Conservation (phyloP, 2,113 vertebrate species). For the Leuciscus idus region DNA sequence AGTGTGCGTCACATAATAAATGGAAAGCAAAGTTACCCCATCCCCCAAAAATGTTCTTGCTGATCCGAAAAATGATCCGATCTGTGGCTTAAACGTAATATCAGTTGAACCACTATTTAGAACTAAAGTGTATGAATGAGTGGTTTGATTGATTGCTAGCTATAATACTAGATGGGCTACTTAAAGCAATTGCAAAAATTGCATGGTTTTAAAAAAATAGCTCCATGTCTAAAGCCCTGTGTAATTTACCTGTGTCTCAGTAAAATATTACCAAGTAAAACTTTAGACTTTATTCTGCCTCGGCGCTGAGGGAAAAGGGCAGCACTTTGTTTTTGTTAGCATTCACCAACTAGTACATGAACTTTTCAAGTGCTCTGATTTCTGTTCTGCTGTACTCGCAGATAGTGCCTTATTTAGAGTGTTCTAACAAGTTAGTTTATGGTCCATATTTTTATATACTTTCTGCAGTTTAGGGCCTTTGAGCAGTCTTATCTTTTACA, state of each 20-base stretch:
- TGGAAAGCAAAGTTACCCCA: too few relatives aligned
- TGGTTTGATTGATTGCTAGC: neutral
- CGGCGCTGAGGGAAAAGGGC: neutral
- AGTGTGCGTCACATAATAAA: too few relatives aligned
- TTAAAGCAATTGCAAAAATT: neutral
- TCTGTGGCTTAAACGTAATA: too few relatives aligned
- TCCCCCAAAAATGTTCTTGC: too few relatives aligned
- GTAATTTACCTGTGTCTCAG: neutral
- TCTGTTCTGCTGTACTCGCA: neutral
- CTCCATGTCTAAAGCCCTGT: neutral
- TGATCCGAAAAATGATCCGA: too few relatives aligned
- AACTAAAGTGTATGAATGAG: neutral
- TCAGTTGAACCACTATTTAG: too few relatives aligned
- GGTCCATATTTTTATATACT: slow-evolving; percentile 22
- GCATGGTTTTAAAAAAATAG: neutral
- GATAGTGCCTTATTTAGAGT: neutral
- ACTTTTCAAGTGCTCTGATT: slow-evolving; percentile 2
- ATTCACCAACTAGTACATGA: neutral
- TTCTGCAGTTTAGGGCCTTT: slow-evolving; percentile 3
- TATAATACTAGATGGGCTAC: neutral
- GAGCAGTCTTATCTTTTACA: slow-evolving; percentile 19
- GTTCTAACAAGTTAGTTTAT: slow-evolving; percentile 16
- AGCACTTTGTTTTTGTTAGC: slow-evolving; percentile 3
- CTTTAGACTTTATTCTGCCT: neutral
- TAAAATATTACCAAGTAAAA: neutral